Evolutionary conservation across 2,888 invertebrate species (phyloP).

Genomic region (Phytoseiulus persimilis): DNA sequence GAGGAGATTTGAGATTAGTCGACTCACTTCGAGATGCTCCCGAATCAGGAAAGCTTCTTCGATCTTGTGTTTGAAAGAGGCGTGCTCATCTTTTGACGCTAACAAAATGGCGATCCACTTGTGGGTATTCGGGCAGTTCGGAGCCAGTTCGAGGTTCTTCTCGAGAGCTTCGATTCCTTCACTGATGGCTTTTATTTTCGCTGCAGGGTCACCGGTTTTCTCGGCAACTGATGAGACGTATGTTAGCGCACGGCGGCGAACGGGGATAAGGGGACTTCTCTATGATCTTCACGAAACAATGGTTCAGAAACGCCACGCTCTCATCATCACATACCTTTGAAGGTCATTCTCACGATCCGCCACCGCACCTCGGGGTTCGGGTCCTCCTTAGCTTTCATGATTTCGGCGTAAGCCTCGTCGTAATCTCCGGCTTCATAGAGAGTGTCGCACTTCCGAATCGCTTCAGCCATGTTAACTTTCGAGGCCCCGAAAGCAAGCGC

Average conservation of each 20-base stretch:
- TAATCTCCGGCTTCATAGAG: constrained; percentile 12
- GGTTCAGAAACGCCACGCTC: no score
- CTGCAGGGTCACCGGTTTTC: background rate
- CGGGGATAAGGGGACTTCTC: no score
- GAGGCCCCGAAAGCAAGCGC: background rate
- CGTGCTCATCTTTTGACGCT: constrained; percentile 20
- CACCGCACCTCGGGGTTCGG: constrained; percentile 13
- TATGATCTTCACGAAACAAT: no score
- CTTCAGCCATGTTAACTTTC: background rate
- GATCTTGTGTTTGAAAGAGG: background rate
- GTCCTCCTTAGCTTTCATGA: constrained; percentile 16
- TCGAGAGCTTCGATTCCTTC: constrained; percentile 8
- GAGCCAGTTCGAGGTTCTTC: background rate
- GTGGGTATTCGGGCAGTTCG: constrained; percentile 23
- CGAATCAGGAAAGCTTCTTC: constrained; percentile 20
- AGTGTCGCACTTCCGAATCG: constrained; percentile 8
- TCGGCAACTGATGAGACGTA: background rate
- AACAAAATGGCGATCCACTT: constrained; percentile 27
- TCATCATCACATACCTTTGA: background rate
- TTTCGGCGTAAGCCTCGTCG: background rate
- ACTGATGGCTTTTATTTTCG: background rate
- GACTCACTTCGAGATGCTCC: constrained; percentile 15
- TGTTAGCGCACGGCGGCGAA: background rate
- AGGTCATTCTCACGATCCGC: constrained; percentile 20
- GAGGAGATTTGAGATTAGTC: background rate